A percentile compares a stretch with the other conserved stretches of the same genome.
Evolutionary conservation across 2,113 vertebrate species (phyloP).

Genomic region (Phalacrocorax brasilianus): DNA sequence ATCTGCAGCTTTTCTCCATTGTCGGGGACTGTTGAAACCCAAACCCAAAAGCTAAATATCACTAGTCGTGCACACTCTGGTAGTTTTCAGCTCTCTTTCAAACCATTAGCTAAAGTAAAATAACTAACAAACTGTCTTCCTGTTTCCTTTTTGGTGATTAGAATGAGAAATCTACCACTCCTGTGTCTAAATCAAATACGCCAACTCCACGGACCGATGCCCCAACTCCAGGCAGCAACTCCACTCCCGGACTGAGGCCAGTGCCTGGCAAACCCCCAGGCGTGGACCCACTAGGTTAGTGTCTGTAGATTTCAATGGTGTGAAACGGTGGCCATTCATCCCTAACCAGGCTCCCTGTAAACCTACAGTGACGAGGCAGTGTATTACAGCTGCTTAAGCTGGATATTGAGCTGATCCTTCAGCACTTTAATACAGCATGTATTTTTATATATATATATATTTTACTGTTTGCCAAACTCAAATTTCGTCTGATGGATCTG

Average conservation of each 20-base stretch:
- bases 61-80: neutral
- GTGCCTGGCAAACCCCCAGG: conserved; percentile 83
- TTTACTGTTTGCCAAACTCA: neutral
- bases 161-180: conserved; percentile 89
- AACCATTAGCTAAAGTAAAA: neutral
- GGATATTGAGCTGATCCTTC: neutral
- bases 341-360: neutral
- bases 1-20: neutral
- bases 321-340: neutral
- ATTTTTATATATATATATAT: neutral
- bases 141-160: conserved; percentile 39
- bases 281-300: conserved; percentile 84
- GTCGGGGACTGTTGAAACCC: neutral
- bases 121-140: neutral
- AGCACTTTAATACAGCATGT: neutral
- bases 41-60: neutral
- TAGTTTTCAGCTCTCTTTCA: neutral
- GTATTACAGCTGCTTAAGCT: neutral
- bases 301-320: neutral
- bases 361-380: neutral
- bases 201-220: conserved; percentile 84
- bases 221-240: conserved; percentile 84
- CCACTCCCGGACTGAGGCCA: conserved; percentile 80
- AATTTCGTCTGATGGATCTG: neutral
- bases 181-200: conserved; percentile 86